Percentiles rank a stretch among this genome's conserved stretches.
phyloP scores from a whole-genome alignment of 2,113 vertebrate species.

The Harpagus bidentatus region DNA sequence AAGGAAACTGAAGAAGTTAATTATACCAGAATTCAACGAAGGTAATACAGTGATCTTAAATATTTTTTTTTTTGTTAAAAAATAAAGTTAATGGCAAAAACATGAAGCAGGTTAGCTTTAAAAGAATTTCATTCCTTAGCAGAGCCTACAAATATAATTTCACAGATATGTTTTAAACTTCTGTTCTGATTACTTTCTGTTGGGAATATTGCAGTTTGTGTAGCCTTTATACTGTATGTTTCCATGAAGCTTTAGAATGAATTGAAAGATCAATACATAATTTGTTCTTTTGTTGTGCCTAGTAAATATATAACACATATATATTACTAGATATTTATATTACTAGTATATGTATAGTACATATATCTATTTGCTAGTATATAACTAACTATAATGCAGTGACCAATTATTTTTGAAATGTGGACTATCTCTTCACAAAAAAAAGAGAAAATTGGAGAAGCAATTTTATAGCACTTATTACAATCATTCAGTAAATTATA shows the following conservation, averaged over 20 bases:
- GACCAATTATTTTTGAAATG: neutral
- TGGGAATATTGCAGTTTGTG: neutral
- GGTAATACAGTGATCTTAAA: slow-evolving; percentile 65
- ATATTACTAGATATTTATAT: neutral
- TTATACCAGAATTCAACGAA: slow-evolving; percentile 61
- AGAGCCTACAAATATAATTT: neutral
- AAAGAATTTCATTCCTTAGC: neutral
- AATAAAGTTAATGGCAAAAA: neutral
- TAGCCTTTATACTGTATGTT: neutral
- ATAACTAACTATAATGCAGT: neutral
- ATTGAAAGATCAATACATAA: neutral
- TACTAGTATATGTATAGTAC: neutral
- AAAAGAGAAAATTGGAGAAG: neutral
- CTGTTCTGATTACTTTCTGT: neutral
- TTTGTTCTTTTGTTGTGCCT: neutral
- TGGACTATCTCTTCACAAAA: neutral
- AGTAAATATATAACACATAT: neutral
- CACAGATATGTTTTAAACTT: neutral
- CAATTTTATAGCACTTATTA: neutral
- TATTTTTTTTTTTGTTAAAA: neutral
- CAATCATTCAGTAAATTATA: neutral
- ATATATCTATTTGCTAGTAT: neutral
- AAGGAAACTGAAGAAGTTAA: slow-evolving; percentile 63
- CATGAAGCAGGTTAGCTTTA: neutral
- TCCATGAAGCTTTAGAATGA: neutral